Evolutionary conservation across 2,113 vertebrate species (phyloP).

Genomic region (Anser brachyrhynchus): DNA sequence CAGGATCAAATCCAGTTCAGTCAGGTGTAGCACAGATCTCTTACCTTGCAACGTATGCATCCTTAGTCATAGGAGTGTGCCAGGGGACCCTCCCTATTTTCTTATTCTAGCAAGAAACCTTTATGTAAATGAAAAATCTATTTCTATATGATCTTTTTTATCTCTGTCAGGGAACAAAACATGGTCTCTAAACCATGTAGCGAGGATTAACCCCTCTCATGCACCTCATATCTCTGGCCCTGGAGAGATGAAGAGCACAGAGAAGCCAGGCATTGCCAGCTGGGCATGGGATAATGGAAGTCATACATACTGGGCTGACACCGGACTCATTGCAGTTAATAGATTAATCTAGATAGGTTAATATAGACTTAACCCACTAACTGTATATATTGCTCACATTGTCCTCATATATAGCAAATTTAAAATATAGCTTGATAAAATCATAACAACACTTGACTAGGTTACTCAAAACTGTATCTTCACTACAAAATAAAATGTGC

Average conservation of each 20-base stretch:
- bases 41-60: background rate
- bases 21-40: background rate
- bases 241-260: background rate
- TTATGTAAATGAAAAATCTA: background rate
- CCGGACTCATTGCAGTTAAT: background rate
- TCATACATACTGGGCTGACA: background rate
- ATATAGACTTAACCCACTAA: background rate
- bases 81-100: background rate
- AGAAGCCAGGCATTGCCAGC: fast-evolving
- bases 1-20: background rate
- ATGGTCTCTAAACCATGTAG: background rate
- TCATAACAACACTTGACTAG: background rate
- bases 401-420: background rate
- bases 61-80: background rate
- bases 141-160: background rate
- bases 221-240: background rate
- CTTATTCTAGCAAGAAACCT: background rate
- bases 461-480: background rate
- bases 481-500: background rate
- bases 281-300: background rate
- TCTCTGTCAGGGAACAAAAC: background rate
- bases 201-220: background rate
- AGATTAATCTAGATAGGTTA: background rate
- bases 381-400: background rate
- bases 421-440: background rate